Conservation (phyloP, 2,888 invertebrate genomes). For the Phoronis australis region DNA sequence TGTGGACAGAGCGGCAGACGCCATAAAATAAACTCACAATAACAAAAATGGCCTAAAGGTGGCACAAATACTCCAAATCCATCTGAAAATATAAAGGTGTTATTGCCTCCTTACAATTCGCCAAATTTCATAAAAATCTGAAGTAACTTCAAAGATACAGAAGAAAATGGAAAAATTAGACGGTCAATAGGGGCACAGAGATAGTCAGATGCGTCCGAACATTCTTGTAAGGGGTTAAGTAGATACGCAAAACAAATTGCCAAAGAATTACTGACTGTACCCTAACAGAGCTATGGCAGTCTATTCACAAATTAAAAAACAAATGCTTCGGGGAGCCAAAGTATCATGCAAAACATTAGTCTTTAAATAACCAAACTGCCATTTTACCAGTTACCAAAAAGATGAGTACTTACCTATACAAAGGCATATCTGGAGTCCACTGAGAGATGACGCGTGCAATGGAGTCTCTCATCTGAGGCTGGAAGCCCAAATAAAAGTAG, state of each 20-base stretch:
- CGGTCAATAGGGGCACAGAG: no score
- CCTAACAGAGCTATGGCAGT: no score
- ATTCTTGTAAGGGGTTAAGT: no score
- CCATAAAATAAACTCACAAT: background rate
- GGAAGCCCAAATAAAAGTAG: constrained; percentile 55
- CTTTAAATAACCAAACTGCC: background rate
- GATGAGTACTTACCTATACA: constrained; percentile 47
- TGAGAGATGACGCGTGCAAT: constrained; percentile 52
- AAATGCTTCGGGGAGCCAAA: no score
- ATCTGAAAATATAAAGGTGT: background rate
- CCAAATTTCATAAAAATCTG: no score
- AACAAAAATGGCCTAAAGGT: constrained; percentile 1
- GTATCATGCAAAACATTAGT: background rate
- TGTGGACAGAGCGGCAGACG: no score
- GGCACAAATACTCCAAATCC: background rate
- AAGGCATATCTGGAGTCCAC: constrained; percentile 51
- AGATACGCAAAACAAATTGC: no score
- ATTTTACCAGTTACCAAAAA: background rate
- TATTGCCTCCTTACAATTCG: background rate
- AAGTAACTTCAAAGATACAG: no score
- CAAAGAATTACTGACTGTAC: no score
- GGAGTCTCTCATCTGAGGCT: constrained; percentile 53
- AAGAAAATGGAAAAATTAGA: no score
- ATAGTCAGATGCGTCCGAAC: no score
- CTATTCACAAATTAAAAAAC: no score